Evolutionary conservation across 2,888 invertebrate genomes (phyloP).

Genomic region (Heliconius ethilla): DNA sequence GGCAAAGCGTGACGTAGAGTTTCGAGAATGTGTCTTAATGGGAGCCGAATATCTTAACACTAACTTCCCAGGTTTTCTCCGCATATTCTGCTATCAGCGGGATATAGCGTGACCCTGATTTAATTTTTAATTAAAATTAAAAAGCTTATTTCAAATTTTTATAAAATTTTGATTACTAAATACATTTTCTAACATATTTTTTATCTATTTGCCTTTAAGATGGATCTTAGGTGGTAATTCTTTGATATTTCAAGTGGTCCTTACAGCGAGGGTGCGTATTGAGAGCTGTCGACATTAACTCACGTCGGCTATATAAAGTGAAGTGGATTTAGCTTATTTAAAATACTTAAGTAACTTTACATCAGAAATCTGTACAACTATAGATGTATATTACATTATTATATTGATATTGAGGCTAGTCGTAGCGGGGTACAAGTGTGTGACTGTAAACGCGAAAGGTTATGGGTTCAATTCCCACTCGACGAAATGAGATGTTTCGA

Average conservation of each 20-base stretch:
- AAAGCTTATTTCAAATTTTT: background rate
- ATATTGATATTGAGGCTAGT: too few relatives aligned
- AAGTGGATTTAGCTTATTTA: conserved; percentile 18
- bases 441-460: too few relatives aligned
- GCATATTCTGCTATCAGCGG: background rate
- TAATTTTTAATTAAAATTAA: too few relatives aligned
- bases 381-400: background rate
- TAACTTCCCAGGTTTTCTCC: background rate
- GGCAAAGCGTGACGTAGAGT: background rate
- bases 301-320: conserved; percentile 15
- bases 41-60: background rate
- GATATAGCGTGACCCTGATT: background rate
- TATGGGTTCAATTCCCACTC: too few relatives aligned
- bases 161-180: background rate
- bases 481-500: too few relatives aligned
- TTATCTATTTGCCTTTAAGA: conserved; percentile 25
- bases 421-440: too few relatives aligned
- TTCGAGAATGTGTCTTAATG: background rate
- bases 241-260: conserved; percentile 24
- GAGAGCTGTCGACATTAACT: conserved; percentile 24
- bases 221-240: conserved; percentile 19
- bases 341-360: background rate
- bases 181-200: conserved; percentile 2
- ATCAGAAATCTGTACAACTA: background rate
- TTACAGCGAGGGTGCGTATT: conserved; percentile 18